A percentile compares a stretch with the other conserved stretches of the same genome.
Evolutionary conservation across 2,113 vertebrate species (phyloP).

Genomic region (Pedetes capensis): DNA sequence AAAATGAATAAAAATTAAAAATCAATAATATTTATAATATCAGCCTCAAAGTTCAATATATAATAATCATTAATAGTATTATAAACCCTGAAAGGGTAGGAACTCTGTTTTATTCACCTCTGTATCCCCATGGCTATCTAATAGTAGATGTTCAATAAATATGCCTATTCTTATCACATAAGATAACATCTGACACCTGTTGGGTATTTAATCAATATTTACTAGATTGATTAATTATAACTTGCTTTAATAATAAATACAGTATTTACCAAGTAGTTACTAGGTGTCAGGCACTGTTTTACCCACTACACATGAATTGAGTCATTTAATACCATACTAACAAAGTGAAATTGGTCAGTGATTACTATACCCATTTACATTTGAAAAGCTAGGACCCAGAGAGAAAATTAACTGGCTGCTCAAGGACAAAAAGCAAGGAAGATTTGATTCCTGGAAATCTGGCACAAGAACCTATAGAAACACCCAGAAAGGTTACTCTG

Average conservation of each 20-base stretch:
- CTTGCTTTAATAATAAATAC: slow-evolving; percentile 15
- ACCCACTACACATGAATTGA: background rate
- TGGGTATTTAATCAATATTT: background rate
- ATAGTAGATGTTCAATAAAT: slow-evolving; percentile 3
- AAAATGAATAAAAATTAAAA: slow-evolving; percentile 46
- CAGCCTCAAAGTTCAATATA: slow-evolving; percentile 27
- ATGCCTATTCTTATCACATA: background rate
- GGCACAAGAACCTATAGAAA: background rate
- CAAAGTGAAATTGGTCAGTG: slow-evolving; percentile 16
- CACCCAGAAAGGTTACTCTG: background rate
- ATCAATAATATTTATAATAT: slow-evolving; percentile 29
- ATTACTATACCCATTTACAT: background rate
- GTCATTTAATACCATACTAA: background rate
- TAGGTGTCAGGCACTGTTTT: background rate
- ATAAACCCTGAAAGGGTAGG: background rate
- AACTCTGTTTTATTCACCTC: background rate
- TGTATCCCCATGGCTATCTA: background rate
- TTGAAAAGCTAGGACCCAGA: background rate
- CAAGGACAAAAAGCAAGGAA: background rate
- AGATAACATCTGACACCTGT: background rate
- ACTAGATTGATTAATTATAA: background rate
- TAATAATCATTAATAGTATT: slow-evolving; percentile 5
- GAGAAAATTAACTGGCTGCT: slow-evolving; percentile 24
- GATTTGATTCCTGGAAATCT: background rate
- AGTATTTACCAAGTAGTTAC: background rate